A percentile compares a stretch with the other conserved stretches of the same genome.
Conservation (phyloP, 2,113 vertebrate genomes). For the Oxyruncus cristatus region DNA sequence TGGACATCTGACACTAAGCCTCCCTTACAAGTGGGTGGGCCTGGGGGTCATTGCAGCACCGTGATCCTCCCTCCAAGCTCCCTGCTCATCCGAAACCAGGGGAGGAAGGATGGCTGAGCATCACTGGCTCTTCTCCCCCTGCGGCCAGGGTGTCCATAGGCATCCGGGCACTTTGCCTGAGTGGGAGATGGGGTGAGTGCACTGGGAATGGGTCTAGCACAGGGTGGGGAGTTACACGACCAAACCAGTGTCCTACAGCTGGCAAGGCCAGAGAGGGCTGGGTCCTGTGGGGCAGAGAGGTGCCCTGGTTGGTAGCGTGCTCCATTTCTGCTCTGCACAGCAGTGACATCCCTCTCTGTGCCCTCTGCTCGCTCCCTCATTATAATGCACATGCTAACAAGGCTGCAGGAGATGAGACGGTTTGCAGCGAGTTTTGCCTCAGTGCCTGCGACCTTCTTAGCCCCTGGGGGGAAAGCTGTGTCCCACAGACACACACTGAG, state of each 20-base stretch:
- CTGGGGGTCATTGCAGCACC: accelerated
- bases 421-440: neutral
- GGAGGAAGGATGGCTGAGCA: accelerated
- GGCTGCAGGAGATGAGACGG: neutral
- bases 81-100: accelerated
- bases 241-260: neutral
- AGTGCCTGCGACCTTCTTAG: neutral
- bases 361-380: neutral
- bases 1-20: neutral
- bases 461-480: accelerated
- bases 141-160: neutral
- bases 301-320: neutral
- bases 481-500: neutral
- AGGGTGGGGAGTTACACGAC: neutral
- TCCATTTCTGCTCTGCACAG: neutral
- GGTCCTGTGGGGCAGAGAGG: accelerated
- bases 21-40: too few species aligned
- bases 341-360: neutral
- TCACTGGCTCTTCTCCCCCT: neutral
- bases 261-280: neutral
- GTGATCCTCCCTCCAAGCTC: neutral
- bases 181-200: neutral
- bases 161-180: accelerated
- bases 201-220: neutral
- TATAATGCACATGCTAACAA: neutral